A percentile compares a stretch with the other conserved stretches of the same genome.
Conservation (phyloP, 2,113 vertebrate genomes). For the Nanorana parkeri region DNA sequence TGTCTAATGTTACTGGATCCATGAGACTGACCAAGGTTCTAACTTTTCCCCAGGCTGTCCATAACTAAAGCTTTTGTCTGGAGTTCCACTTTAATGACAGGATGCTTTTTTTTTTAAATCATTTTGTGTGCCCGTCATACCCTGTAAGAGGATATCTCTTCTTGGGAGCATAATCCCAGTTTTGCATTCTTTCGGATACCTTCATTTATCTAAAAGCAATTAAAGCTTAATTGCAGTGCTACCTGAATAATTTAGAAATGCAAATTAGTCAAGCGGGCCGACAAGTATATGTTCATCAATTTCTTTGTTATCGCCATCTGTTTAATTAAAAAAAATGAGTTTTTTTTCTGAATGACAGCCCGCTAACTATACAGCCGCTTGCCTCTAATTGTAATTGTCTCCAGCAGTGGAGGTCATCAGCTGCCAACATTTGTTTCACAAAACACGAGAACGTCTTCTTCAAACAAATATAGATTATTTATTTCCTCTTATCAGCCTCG, state of each 20-base stretch:
- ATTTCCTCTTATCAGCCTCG: conserved; percentile 36
- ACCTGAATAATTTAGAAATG: conserved; percentile 78
- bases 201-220: conserved; percentile 77
- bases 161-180: conserved; percentile 63
- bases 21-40: no score
- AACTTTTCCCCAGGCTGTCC: no score
- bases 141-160: conserved; percentile 15
- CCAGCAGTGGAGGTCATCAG: conserved; percentile 68
- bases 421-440: conserved; percentile 67
- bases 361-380: conserved; percentile 70
- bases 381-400: conserved; percentile 72
- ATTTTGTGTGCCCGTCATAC: not conserved
- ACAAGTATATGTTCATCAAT: conserved; percentile 75
- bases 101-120: no score
- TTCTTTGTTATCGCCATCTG: conserved; percentile 77
- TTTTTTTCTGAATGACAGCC: conserved; percentile 76
- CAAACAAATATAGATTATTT: conserved; percentile 65
- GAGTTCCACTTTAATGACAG: no score
- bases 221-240: conserved; percentile 75
- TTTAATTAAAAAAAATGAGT: conserved; percentile 77
- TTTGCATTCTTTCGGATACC: conserved; percentile 74
- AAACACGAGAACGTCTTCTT: conserved; percentile 63
- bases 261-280: conserved; percentile 72
- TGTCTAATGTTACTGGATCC: no score
- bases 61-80: no score